These are phyloP conservation scores for Varecia variegata DNA, from an alignment of 2,797 vertebrate genomes.

Conservation along the genomic window DNA sequence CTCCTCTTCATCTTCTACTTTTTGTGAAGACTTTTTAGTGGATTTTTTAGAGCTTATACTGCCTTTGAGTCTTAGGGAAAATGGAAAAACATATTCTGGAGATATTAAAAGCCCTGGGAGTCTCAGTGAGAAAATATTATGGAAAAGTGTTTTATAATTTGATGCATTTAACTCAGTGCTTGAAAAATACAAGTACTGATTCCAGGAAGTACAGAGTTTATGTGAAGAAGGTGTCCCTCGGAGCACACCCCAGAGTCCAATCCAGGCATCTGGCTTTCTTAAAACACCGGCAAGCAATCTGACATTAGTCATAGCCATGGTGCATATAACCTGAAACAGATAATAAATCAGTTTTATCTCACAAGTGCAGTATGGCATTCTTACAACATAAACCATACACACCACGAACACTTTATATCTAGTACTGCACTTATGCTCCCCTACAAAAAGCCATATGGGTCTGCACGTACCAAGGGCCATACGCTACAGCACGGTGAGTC, in stretches of 20 bases:
- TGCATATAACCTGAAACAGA: conserved; percentile 76
- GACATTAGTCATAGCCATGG: conserved; percentile 84
- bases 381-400: not conserved
- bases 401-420: not conserved
- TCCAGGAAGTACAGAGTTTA: conserved; percentile 76
- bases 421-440: not conserved
- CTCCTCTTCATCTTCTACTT: conserved; percentile 84
- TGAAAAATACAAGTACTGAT: conserved; percentile 71
- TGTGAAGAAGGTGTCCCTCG: conserved; percentile 76
- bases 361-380: not conserved
- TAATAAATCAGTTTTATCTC: not conserved
- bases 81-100: conserved; percentile 69
- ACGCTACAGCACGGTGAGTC: accelerated
- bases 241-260: conserved; percentile 79
- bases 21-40: conserved; percentile 71
- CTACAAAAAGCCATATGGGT: not conserved
- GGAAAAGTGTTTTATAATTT: conserved; percentile 69
- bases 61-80: conserved; percentile 90
- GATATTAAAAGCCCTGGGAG: conserved; percentile 71
- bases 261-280: conserved; percentile 80
- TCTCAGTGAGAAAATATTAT: conserved; percentile 72
- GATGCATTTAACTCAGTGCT: conserved; percentile 71
- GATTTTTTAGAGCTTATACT: conserved; percentile 88
- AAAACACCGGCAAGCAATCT: conserved; percentile 78
- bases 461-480: not conserved